These are phyloP conservation scores for Menidia beryllina DNA, from an alignment of 2,113 vertebrate genomes.

Conservation along the genomic window DNA sequence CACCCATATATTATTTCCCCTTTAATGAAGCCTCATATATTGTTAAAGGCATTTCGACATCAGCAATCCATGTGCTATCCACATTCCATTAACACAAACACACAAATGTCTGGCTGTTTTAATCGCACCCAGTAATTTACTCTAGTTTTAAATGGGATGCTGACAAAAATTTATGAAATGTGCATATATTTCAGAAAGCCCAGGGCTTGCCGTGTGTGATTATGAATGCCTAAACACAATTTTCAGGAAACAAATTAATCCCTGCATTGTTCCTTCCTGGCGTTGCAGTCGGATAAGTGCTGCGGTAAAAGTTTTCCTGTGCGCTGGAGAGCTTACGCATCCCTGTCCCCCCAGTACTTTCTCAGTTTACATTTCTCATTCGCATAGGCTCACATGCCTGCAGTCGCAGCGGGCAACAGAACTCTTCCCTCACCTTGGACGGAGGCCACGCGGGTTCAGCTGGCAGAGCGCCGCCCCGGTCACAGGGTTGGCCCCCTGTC, in stretches of 20 bases:
- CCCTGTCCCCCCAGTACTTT: slow-evolving; percentile 64
- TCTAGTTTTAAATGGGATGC: slow-evolving; percentile 42
- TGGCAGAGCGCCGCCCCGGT: slow-evolving; percentile 72
- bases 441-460: slow-evolving; percentile 76
- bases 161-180: slow-evolving; percentile 50
- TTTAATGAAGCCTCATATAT: slow-evolving; percentile 36
- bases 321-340: slow-evolving; percentile 56
- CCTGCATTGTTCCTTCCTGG: slow-evolving; percentile 60
- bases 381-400: slow-evolving; percentile 30
- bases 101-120: slow-evolving; percentile 44
- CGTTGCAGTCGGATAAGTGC: slow-evolving; percentile 55
- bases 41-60: slow-evolving; percentile 35
- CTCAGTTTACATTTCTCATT: slow-evolving; percentile 76
- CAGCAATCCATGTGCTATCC: slow-evolving; percentile 14
- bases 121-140: slow-evolving; percentile 58
- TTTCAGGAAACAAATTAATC: slow-evolving; percentile 67
- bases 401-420: slow-evolving; percentile 43
- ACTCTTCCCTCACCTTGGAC: slow-evolving; percentile 70
- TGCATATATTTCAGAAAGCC: slow-evolving; percentile 45
- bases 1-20: slow-evolving; percentile 25
- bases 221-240: slow-evolving; percentile 36
- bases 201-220: slow-evolving; percentile 38
- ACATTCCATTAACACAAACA: slow-evolving; percentile 47
- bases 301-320: slow-evolving; percentile 56
- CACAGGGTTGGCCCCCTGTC: slow-evolving; percentile 77